Conservation (phyloP, 2,888 invertebrate genomes). For the Caradrina clavipalpis region DNA sequence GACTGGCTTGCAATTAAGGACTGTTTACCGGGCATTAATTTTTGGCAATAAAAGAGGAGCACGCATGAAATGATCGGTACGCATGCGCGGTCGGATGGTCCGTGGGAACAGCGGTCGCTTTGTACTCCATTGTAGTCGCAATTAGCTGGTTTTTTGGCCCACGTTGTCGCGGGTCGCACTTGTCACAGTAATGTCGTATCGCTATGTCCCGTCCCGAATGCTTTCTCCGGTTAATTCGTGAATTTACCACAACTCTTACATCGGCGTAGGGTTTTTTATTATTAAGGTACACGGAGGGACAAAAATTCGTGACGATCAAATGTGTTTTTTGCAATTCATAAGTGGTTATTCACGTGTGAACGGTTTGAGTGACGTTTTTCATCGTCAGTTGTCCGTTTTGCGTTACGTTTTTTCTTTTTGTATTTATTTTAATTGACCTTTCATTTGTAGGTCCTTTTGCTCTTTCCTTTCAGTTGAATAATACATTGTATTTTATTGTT, state of each 20-base stretch:
- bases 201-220: conserved; percentile 84
- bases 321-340: conserved; percentile 78
- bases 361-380: conserved; percentile 82
- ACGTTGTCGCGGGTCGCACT: conserved; percentile 82
- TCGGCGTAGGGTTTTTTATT: conserved; percentile 59
- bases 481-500: neutral
- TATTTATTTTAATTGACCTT: conserved; percentile 63
- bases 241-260: conserved; percentile 77
- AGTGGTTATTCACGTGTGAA: conserved; percentile 83
- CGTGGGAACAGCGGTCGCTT: conserved; percentile 90
- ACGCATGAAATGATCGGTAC: conserved; percentile 87
- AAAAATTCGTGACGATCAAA: conserved; percentile 75
- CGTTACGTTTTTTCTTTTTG: conserved; percentile 65
- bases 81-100: conserved; percentile 82
- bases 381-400: conserved; percentile 76
- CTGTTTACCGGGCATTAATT: conserved; percentile 90
- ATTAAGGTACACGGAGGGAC: conserved; percentile 60
- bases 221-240: conserved; percentile 83
- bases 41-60: conserved; percentile 91
- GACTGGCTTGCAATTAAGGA: conserved; percentile 87
- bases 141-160: conserved; percentile 86
- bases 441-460: conserved; percentile 47
- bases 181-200: conserved; percentile 86
- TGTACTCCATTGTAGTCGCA: conserved; percentile 88
- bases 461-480: conserved; percentile 48